These are phyloP conservation scores for Antennarius striatus DNA, from an alignment of 2,113 vertebrate genomes.

Conservation along the genomic window DNA sequence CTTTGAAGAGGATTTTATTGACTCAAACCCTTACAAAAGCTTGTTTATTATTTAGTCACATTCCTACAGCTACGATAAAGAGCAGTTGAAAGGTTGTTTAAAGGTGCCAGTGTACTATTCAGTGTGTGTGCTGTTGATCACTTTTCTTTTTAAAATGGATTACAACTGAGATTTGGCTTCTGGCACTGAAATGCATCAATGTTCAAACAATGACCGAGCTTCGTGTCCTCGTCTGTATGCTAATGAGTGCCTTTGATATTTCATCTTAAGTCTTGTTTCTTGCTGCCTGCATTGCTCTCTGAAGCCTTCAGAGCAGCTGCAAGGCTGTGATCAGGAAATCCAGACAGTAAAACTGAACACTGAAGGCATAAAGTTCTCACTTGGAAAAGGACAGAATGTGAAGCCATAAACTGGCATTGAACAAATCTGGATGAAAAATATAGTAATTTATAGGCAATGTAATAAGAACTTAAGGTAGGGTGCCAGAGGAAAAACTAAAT, in stretches of 20 bases:
- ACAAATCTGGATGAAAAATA: too few species aligned
- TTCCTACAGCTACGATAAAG: conserved; percentile 2
- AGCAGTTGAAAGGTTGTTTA: conserved; percentile 26
- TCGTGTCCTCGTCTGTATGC: conserved; percentile 48
- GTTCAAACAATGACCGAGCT: conserved; percentile 51
- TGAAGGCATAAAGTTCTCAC: neutral
- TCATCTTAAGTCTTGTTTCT: conserved; percentile 36
- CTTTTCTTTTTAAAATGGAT: conserved; percentile 36
- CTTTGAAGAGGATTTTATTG: conserved; percentile 9
- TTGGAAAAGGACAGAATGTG: too few species aligned
- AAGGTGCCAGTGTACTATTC: conserved; percentile 21
- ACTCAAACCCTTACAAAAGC: neutral
- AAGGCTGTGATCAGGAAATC: conserved; percentile 24
- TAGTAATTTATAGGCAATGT: too few species aligned
- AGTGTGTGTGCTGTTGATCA: conserved; percentile 32
- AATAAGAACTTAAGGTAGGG: too few species aligned
- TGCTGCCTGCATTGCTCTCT: conserved; percentile 18
- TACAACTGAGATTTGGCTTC: conserved; percentile 35
- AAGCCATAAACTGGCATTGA: too few species aligned
- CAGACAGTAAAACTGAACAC: neutral
- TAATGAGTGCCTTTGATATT: conserved; percentile 56
- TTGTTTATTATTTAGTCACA: conserved; percentile 9
- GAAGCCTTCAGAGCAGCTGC: conserved; percentile 26
- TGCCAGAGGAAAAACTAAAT: too few species aligned
- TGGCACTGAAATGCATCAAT: conserved; percentile 27